Percentiles rank a stretch among this genome's conserved stretches.
Evolutionary conservation across 2,797 vertebrate species (phyloP).

Genomic region (Alauda arvensis): DNA sequence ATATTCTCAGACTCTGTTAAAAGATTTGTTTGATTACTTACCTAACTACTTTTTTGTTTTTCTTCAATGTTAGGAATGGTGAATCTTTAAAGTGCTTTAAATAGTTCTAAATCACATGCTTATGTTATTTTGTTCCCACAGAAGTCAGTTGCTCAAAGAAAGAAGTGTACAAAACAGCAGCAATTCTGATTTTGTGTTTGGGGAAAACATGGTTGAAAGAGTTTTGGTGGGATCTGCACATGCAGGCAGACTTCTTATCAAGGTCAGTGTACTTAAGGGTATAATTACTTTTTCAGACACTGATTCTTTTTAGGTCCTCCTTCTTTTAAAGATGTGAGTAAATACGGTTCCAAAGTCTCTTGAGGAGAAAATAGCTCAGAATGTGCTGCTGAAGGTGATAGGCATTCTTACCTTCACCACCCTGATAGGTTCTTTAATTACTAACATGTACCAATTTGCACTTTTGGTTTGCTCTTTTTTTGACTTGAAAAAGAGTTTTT

Average conservation of each 20-base stretch:
- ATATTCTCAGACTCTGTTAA: neutral
- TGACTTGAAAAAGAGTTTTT: neutral
- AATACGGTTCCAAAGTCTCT: neutral
- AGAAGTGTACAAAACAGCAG: conserved; percentile 15
- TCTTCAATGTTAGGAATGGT: neutral
- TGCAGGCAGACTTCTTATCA: neutral
- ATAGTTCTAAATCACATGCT: neutral
- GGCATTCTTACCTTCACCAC: neutral
- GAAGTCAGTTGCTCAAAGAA: conserved; percentile 57
- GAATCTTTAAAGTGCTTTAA: neutral
- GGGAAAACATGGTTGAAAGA: conserved; percentile 84
- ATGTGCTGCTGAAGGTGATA: neutral
- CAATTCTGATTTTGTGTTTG: conserved; percentile 77
- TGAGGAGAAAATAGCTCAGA: neutral
- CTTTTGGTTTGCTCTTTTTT: neutral
- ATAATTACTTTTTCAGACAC: neutral
- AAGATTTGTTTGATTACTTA: neutral
- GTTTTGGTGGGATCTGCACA: conserved; percentile 73
- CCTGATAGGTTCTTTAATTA: neutral
- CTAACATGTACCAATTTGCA: accelerated
- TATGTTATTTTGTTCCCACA: conserved; percentile 42
- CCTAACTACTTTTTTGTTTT: neutral
- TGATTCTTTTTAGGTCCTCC: neutral
- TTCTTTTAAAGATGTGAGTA: neutral
- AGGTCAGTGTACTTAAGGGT: neutral